Evolutionary conservation across 2,113 vertebrate species (phyloP), one percentile per base, ranked within the genome.

Genomic region (Misgurnus mizolepis): DNA sequence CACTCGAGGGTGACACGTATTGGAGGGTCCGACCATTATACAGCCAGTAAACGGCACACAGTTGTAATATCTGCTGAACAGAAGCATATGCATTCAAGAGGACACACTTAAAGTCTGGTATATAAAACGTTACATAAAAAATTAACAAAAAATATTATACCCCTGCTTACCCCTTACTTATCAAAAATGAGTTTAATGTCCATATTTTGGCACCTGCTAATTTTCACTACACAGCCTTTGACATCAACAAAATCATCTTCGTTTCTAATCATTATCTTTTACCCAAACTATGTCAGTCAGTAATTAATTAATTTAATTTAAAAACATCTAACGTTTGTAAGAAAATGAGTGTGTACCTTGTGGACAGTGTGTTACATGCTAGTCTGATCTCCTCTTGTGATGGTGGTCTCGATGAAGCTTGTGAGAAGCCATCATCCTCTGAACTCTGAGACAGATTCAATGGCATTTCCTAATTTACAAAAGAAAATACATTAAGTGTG

Each of bases 21-120:
- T 95, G 50, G 95, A 94, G 27, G 94, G 90, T 68, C 92, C 94
- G 79, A 94, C 90, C 73, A 94, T 93, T 86, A 96, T 89, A 76
- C 95, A 96, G 34, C 96, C 96, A 6, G 93, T 90, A 87, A 98
- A 97, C 0, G 96, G 96, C 84, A 97, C 94, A 6, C 96, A 99
- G 85, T 99, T 99, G 88, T 99, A 99, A 78, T 99, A 99, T 92
- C 98, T 98, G 90, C 12, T 66, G 3, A 17, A 67, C 0, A 77
- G n/a, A 73, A n/a, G 27, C 10, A 62, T 14, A 15, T 43, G 40
- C 0, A 12, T 56, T 41, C 34, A 50, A 27, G 27, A 34, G 27
- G 27, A 34, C 27, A 34, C 27, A 34, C 3, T 34, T 1, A 34
- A 34, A 34, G 27, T 34, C 2, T 3, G 3, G 27, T 34, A 34